Conservation (phyloP, 2,888 invertebrate species). For the Argyresthia albistria region DNA sequence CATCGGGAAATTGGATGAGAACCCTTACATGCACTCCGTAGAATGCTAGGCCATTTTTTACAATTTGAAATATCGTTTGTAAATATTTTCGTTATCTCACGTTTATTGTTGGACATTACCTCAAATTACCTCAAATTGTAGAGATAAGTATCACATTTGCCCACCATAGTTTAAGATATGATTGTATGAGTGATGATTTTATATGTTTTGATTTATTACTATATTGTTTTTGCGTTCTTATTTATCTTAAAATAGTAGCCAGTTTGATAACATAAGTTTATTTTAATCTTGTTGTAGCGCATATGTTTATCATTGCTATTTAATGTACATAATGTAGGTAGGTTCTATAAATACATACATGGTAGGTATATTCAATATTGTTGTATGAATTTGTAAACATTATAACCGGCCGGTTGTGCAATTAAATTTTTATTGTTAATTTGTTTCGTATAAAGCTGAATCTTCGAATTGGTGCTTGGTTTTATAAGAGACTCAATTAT, state of each 20-base stretch:
- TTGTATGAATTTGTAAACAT: constrained; percentile 10
- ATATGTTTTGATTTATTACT: not conserved
- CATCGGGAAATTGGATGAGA: constrained; percentile 41
- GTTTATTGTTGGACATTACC: not conserved
- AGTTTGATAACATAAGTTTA: constrained; percentile 10
- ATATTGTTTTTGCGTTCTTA: not conserved
- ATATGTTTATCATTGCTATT: not conserved
- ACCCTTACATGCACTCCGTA: constrained; percentile 48
- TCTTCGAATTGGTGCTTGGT: constrained; percentile 32
- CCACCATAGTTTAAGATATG: not conserved
- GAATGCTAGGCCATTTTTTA: constrained; percentile 31
- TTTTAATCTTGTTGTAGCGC: not conserved
- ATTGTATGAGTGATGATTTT: not conserved
- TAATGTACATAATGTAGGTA: not conserved
- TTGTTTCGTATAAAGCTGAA: constrained; percentile 17
- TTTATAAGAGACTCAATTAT: constrained; percentile 35
- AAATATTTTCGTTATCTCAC: not conserved
- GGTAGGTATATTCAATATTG: too few relatives aligned
- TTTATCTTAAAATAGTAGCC: not conserved
- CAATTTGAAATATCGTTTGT: not conserved
- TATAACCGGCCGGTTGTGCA: constrained; percentile 66
- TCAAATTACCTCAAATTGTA: constrained; percentile 2
- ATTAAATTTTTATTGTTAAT: constrained; percentile 32
- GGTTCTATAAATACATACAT: constrained; percentile 10
- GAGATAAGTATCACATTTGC: not conserved